Percentiles rank a stretch among this genome's conserved stretches.
Conservation (phyloP, 2,888 invertebrate genomes). For the Pegoplata infirma region DNA sequence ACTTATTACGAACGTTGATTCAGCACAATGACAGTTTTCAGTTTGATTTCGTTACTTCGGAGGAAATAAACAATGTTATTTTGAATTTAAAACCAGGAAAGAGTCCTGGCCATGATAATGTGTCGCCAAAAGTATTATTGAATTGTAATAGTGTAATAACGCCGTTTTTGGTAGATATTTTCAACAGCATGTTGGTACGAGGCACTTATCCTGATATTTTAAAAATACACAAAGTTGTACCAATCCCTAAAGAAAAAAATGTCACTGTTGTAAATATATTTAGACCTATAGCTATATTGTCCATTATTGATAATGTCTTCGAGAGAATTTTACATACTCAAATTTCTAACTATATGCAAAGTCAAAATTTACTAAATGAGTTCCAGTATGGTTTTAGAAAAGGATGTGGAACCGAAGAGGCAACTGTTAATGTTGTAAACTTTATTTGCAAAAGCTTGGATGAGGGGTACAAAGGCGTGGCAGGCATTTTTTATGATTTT, state of each 20-base stretch:
- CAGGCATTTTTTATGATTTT: no score
- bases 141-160: neutral
- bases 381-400: no score
- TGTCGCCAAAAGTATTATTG: no score
- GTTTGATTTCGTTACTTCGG: no score
- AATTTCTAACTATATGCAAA: neutral
- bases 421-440: neutral
- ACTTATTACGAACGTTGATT: no score
- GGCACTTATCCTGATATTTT: neutral
- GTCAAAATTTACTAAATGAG: neutral
- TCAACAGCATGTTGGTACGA: neutral
- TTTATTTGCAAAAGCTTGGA: neutral
- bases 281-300: neutral
- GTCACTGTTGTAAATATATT: neutral
- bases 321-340: no score
- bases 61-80: no score
- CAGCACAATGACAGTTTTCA: no score
- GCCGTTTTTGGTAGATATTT: neutral
- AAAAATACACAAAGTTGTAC: neutral
- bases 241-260: conserved; percentile 1
- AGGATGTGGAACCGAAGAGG: no score
- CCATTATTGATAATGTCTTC: neutral
- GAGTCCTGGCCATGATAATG: no score
- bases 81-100: no score
- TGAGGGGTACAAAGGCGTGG: no score